Percentiles rank a stretch among this genome's conserved stretches.
phyloP scores from a whole-genome alignment of 2,888 invertebrate genomes.

The Lepeophtheirus nordmannii region DNA sequence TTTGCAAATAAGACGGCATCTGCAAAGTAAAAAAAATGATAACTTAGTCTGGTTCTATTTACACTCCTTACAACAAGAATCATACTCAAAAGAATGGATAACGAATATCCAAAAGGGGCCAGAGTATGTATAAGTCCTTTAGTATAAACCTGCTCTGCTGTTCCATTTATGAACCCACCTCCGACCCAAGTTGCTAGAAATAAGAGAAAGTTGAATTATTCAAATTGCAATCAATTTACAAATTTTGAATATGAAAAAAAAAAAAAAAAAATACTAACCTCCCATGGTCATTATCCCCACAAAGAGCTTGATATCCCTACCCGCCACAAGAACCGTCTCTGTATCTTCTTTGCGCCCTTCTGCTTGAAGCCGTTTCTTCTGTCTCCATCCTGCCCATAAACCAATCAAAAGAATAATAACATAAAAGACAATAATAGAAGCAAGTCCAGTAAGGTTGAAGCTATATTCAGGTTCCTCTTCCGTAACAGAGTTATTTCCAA shows the following conservation, averaged over 20 bases:
- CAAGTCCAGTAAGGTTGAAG: conserved; percentile 44
- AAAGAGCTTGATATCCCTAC: conserved; percentile 48
- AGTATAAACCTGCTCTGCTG: conserved; percentile 49
- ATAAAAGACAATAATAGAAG: conserved; percentile 51
- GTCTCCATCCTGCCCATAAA: conserved; percentile 44
- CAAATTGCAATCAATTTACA: too few species aligned
- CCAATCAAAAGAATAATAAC: conserved; percentile 48
- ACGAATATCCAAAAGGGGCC: conserved; percentile 53
- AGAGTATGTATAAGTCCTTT: conserved; percentile 50
- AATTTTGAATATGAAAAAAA: conserved; percentile 22
- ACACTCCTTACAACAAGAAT: not conserved
- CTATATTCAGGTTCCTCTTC: conserved; percentile 1
- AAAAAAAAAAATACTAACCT: conserved; percentile 37
- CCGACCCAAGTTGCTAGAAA: conserved; percentile 47
- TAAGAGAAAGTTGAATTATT: not conserved
- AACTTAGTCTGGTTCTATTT: not conserved
- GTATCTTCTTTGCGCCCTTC: conserved; percentile 36
- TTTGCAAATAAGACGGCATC: conserved; percentile 52
- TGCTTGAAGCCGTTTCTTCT: conserved; percentile 39
- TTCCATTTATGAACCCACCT: conserved; percentile 55
- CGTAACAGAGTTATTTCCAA: not conserved
- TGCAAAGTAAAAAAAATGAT: conserved; percentile 29
- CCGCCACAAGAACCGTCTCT: conserved; percentile 53
- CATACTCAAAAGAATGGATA: conserved; percentile 45
- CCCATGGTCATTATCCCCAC: conserved; percentile 56